Evolutionary conservation across 2,797 vertebrate species (phyloP), one percentile per base, ranked within the genome.

Genomic region (Pelodytes ibericus): DNA sequence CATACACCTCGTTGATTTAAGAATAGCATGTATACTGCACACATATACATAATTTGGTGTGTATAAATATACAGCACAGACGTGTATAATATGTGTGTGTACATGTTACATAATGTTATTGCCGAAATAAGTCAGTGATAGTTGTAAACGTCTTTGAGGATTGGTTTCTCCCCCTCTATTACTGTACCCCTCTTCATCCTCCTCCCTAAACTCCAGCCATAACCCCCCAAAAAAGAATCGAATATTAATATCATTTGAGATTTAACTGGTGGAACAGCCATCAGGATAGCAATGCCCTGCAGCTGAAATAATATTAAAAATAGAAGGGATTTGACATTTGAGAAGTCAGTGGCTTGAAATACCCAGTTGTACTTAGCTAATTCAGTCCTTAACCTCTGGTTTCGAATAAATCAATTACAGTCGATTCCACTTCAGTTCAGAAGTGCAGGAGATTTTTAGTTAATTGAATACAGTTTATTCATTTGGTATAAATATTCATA

Each of bases 391-490:
- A 95, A 94, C 93, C 90, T 94, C 92, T 92, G 93, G 91, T 95
- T 94, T 93, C 90, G 93, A 92, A 94, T 95, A 93, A 95, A 96
- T 91, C 94, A 95, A 95, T 96, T 95, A 95, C 91, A 95, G 90
- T 93, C 92, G 87, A 94, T 96, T 94, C 90, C 88, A 89, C 89
- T 91, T 89, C 92, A 93, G 94, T 96, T 95, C 94, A 95, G 94
- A 94, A 93, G 91, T 92, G 92, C 91, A 92, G 74, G 80, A 89
- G 91, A 88, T 90, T 92, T 87, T 91, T 89, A 91, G 90, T 89
- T 93, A 93, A 93, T 93, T 92, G 91, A 92, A 92, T 92, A 92
- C 88, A 90, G 89, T 93, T 92, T 92, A 91, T 90, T 91, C 91
- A 89, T 90, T 92, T 89, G 85, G 83, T 88, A 86, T 86, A 87